Percentiles rank a stretch among this genome's conserved stretches.
These are phyloP conservation scores for Phymatocera aterrima DNA, from an alignment of 2,888 invertebrate genomes.

Conservation along the genomic window DNA sequence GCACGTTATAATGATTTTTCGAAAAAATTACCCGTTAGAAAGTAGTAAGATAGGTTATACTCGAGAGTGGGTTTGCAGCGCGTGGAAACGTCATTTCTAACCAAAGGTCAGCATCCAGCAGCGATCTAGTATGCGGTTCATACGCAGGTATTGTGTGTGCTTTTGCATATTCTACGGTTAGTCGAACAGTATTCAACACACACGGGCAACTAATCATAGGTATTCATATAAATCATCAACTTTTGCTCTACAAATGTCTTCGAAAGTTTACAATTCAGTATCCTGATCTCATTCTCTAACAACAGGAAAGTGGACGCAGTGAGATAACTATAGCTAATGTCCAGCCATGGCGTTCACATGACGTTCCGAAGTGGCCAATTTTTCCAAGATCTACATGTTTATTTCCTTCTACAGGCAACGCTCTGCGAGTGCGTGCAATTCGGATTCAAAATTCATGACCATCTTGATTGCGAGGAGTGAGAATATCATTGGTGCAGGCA, in stretches of 20 bases:
- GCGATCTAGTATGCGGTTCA: conserved; percentile 6
- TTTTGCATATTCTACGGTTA: background rate
- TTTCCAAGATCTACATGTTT: too few relatives aligned
- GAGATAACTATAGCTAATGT: background rate
- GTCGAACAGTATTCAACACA: background rate
- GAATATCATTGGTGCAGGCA: background rate
- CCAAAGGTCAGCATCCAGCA: conserved; percentile 40
- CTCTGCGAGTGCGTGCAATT: too few relatives aligned
- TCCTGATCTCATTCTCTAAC: too few relatives aligned
- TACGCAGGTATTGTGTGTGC: background rate
- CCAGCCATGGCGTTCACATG: too few relatives aligned
- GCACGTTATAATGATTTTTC: background rate
- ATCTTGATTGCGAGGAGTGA: background rate
- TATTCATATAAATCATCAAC: conserved; percentile 9
- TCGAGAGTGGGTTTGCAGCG: conserved; percentile 35
- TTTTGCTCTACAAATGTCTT: conserved; percentile 1
- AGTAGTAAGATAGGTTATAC: conserved; percentile 3
- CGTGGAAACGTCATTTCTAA: conserved; percentile 38
- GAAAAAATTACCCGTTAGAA: conserved; percentile 35
- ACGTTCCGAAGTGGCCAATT: too few relatives aligned
- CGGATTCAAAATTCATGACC: background rate
- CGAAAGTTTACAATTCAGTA: conserved; percentile 4
- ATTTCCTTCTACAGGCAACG: too few relatives aligned
- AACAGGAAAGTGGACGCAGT: too few relatives aligned
- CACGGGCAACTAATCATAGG: background rate